A percentile compares a stretch with the other conserved stretches of the same genome.
Conservation (phyloP, 1,140 invertebrate genomes). For the Orius insidiosus region DNA sequence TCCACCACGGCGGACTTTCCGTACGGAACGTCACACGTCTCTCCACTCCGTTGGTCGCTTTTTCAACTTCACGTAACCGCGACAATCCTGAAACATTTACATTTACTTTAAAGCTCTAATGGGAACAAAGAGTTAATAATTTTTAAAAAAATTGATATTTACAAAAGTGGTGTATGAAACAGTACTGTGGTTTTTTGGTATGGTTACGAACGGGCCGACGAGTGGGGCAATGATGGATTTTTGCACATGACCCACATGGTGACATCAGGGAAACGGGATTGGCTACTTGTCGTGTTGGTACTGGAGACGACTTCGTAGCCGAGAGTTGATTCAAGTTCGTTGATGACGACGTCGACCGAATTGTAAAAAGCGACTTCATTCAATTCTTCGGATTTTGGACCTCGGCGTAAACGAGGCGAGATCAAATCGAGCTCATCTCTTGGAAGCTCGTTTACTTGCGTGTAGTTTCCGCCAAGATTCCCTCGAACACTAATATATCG, state of each 20-base stretch:
- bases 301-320: slow-evolving; percentile 20
- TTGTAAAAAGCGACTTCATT: slow-evolving; percentile 21
- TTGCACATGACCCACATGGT: slow-evolving; percentile 15
- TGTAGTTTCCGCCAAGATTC: slow-evolving; percentile 20
- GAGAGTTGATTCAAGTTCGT: slow-evolving; percentile 20
- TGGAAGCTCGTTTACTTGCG: slow-evolving; percentile 19
- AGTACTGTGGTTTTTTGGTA: no score
- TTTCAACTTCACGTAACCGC: no score
- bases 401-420: slow-evolving; percentile 12
- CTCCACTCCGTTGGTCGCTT: no score
- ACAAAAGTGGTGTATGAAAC: no score
- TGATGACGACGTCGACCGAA: slow-evolving; percentile 20
- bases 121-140: no score
- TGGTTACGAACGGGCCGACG: no score
- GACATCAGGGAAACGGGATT: slow-evolving; percentile 4
- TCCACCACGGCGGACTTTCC: no score
- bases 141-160: no score
- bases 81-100: no score
- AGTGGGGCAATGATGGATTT: not conserved
- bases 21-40: no score
- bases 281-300: slow-evolving; percentile 9
- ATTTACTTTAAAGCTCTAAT: no score
- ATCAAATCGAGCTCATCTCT: slow-evolving; percentile 16
- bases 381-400: slow-evolving; percentile 15
- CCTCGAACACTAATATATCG: slow-evolving; percentile 20